Base-by-base conservation (phyloP, 2,888 invertebrate species). In the Pandemis corylana region DNA sequence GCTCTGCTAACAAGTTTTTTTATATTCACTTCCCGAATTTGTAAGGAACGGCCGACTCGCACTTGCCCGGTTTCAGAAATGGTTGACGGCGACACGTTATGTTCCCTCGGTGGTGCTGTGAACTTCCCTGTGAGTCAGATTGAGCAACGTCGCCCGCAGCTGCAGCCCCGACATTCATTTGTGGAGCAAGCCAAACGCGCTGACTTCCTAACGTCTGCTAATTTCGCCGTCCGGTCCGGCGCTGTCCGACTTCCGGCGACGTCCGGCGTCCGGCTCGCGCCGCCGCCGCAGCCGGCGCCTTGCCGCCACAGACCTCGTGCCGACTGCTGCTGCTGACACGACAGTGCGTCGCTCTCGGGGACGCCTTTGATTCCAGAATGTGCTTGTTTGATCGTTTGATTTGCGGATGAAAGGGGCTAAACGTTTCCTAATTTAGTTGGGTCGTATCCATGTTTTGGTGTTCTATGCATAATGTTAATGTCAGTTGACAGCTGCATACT, bases 171-270 rank as follows among this genome's bases (percentile, higher is more conserved):
- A 49, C 5, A 12, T 13, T 4, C 49, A 12, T 53, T 53, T 7
- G n/a, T 6, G 6, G n/a, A 0, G n/a, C 7, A 15, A 53, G 15
- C 5, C 53, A 53, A 53, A 53, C 7, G 15, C 12, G n/a, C 53
- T n/a, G 53, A n/a, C 7, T 53, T 53, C n/a, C 53, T n/a, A 15
- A 53, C 53, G 53, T 5, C 15, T n/a, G 53, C 53, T 53, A 53
- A 53, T 53, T 53, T 6, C 53, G 53, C 5, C 53, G n/a, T 53
- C 53, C 51, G 51, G 51, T n/a, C n/a, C 53, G 53, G 53, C 49
- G 53, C 53, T 4, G 53, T 49, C 53, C 53, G n/a, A n/a, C 53
- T n/a, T 53, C 53, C 53, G 53, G 15, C 53, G 53, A 2, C 53
- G n/a, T 51, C 51, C 42, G 42, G 42, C 42, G 42, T 44, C 42